A percentile compares a stretch with the other conserved stretches of the same genome.
These are phyloP conservation scores for Meloe dianella DNA, from an alignment of 2,888 invertebrate genomes.

Conservation along the genomic window DNA sequence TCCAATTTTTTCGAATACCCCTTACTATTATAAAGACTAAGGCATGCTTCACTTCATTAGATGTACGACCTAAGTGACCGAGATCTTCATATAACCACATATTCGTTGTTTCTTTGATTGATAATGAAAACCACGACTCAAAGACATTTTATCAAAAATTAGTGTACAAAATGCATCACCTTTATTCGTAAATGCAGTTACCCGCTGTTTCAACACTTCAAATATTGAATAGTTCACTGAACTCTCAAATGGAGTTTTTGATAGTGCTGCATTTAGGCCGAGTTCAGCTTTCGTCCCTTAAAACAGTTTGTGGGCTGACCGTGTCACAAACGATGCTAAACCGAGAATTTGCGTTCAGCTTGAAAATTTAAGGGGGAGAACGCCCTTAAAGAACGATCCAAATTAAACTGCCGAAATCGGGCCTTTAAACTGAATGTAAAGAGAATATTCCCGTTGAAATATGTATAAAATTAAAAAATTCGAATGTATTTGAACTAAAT, in stretches of 20 bases:
- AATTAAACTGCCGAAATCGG: too few relatives aligned
- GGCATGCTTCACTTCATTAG: not conserved
- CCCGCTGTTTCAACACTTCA: not conserved
- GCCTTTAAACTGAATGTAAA: too few relatives aligned
- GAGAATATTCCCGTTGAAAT: too few relatives aligned
- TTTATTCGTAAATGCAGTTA: not conserved
- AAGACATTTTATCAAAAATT: not conserved
- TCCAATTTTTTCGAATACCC: not conserved
- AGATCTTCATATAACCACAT: conserved; percentile 8
- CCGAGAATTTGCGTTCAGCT: too few relatives aligned
- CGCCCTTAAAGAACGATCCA: too few relatives aligned
- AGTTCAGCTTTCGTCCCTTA: too few relatives aligned
- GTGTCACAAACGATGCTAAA: too few relatives aligned
- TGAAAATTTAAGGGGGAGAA: too few relatives aligned
- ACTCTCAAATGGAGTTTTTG: not conserved
- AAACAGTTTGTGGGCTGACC: too few relatives aligned
- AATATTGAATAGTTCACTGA: not conserved
- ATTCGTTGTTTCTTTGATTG: not conserved
- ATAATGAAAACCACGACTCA: not conserved
- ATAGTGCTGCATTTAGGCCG: not conserved
- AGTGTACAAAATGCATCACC: not conserved
- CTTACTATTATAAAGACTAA: not conserved
- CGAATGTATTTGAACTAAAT: too few relatives aligned
- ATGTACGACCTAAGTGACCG: not conserved
- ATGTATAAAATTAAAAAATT: too few relatives aligned